phyloP scores from a whole-genome alignment of 2,797 vertebrate species.

The Apogon hyalosoma region DNA sequence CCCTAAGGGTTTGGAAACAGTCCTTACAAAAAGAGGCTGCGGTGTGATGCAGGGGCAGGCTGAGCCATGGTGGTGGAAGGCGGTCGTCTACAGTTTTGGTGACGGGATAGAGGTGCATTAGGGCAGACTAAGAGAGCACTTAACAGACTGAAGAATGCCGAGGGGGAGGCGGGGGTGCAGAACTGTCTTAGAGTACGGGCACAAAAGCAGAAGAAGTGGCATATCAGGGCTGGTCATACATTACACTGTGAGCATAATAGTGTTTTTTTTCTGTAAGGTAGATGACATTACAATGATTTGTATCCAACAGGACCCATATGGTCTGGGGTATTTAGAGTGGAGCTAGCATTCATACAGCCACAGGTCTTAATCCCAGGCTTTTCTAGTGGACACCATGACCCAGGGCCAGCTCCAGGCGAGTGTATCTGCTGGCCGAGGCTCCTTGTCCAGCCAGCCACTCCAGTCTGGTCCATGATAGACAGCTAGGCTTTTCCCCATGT shows the following conservation, averaged over 20 bases:
- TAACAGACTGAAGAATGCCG: conserved; percentile 69
- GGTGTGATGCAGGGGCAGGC: conserved; percentile 55
- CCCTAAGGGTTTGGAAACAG: conserved; percentile 49
- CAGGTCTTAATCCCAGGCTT: conserved; percentile 63
- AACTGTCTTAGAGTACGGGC: conserved; percentile 65
- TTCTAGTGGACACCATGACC: conserved; percentile 53
- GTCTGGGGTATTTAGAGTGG: conserved; percentile 55
- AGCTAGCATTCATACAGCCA: conserved; percentile 50
- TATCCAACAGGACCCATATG: conserved; percentile 68
- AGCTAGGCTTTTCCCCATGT: conserved; percentile 70
- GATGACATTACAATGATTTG: conserved; percentile 71
- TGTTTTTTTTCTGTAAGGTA: conserved; percentile 60
- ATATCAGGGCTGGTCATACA: conserved; percentile 59
- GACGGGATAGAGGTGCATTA: conserved; percentile 78
- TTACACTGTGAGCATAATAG: conserved; percentile 59
- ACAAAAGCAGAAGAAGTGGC: conserved; percentile 64
- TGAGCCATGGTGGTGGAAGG: conserved; percentile 49
- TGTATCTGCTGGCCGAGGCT: conserved; percentile 32
- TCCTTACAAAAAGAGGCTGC: conserved; percentile 67
- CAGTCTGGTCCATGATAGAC: conserved; percentile 54
- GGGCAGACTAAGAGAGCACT: conserved; percentile 81
- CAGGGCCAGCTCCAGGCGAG: conserved; percentile 54
- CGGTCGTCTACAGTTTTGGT: conserved; percentile 42
- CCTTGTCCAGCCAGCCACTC: conserved; percentile 38
- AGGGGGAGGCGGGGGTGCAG: conserved; percentile 63